Evolutionary conservation across 2,797 vertebrate genomes (phyloP).

Genomic region (Rhynchotus rufescens): DNA sequence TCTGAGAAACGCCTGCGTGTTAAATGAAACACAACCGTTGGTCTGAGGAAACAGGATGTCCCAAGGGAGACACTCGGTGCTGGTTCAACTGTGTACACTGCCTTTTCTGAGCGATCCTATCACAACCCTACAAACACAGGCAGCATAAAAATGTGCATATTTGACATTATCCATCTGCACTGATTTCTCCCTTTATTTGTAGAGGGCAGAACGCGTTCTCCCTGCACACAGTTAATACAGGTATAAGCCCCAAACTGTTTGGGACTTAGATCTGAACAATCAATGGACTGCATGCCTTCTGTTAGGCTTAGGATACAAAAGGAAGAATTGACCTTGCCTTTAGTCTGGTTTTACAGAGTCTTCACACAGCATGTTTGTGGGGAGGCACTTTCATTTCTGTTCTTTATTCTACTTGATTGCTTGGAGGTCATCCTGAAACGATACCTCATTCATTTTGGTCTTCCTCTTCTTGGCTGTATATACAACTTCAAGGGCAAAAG

Average conservation of each 20-base stretch:
- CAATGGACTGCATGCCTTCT: neutral
- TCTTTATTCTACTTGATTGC: neutral
- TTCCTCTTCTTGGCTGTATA: neutral
- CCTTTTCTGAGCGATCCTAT: neutral
- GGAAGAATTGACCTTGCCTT: neutral
- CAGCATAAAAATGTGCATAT: neutral
- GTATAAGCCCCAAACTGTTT: too few relatives aligned
- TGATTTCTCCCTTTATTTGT: neutral
- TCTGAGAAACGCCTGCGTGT: neutral
- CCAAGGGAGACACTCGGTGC: fast-evolving
- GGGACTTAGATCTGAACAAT: neutral
- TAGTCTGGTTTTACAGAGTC: neutral
- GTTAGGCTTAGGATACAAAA: neutral
- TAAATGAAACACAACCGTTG: neutral
- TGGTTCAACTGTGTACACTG: neutral
- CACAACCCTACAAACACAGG: neutral
- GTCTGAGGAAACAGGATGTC: neutral
- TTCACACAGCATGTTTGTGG: neutral
- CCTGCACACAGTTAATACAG: neutral
- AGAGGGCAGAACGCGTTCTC: neutral
- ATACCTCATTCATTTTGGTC: fast-evolving
- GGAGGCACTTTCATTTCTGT: neutral
- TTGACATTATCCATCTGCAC: neutral
- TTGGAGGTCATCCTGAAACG: neutral
- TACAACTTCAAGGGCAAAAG: neutral